Evolutionary conservation across 2,113 vertebrate genomes (phyloP).

Genomic region (Pedetes capensis): DNA sequence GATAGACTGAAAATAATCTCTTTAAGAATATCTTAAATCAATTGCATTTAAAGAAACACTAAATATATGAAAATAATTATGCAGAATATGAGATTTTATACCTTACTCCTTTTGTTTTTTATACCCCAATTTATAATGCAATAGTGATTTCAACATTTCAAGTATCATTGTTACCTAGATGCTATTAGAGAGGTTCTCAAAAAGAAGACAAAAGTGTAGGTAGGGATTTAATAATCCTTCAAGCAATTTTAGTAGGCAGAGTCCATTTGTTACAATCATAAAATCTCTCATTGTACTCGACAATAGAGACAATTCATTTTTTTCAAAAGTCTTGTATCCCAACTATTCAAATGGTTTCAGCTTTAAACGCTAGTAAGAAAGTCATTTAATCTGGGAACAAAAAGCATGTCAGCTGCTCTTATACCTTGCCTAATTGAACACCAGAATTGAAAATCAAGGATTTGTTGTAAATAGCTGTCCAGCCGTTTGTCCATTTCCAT

Average conservation of each 20-base stretch:
- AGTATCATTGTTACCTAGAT: neutral
- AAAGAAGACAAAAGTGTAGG: neutral
- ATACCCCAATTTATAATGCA: neutral
- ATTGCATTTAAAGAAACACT: neutral
- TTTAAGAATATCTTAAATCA: neutral
- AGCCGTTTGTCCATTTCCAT: neutral
- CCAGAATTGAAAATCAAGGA: neutral
- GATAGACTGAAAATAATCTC: neutral
- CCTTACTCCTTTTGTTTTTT: neutral
- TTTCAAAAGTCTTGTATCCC: neutral
- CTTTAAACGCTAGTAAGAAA: slow-evolving; percentile 30
- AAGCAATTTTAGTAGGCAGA: neutral
- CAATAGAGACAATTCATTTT: neutral
- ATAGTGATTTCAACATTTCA: neutral
- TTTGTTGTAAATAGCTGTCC: neutral
- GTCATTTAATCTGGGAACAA: neutral
- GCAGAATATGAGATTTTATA: neutral
- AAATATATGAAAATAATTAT: neutral
- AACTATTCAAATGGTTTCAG: neutral
- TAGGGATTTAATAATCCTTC: neutral
- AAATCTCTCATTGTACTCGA: neutral
- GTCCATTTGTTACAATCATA: neutral
- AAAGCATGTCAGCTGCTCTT: neutral
- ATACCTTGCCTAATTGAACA: neutral
- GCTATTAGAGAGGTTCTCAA: neutral